Evolutionary conservation across 1,140 invertebrate species (phyloP).

Genomic region (Cyclargus thomasi): DNA sequence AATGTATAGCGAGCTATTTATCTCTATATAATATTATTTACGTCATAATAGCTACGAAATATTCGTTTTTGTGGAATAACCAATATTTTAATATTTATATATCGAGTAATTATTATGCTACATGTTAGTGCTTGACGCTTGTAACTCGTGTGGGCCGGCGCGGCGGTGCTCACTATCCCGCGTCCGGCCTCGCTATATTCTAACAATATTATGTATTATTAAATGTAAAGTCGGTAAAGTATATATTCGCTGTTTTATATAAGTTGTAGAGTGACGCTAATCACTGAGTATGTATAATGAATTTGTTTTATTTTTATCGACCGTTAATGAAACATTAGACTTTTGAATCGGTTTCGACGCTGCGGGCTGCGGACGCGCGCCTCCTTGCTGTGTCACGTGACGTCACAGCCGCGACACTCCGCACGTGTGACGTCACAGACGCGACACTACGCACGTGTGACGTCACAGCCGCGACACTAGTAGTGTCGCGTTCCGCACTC

Average conservation of each 20-base stretch:
- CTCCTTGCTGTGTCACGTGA: too few relatives aligned
- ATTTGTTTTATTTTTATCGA: not conserved
- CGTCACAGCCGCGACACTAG: not conserved
- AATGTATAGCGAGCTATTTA: too few relatives aligned
- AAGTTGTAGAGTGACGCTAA: not conserved
- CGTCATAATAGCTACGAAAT: too few relatives aligned
- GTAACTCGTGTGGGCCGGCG: not conserved
- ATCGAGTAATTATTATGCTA: not conserved
- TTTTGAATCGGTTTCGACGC: slow-evolving; percentile 47
- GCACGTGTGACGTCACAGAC: not conserved
- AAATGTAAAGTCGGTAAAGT: not conserved
- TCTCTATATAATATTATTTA: too few relatives aligned
- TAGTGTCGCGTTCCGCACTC: not conserved
- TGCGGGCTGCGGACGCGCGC: slow-evolving; percentile 33
- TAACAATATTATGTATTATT: not conserved
- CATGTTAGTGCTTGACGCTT: not conserved
- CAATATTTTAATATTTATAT: too few relatives aligned
- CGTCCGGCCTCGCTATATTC: not conserved
- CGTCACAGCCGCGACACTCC: not conserved
- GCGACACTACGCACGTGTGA: not conserved
- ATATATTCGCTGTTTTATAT: not conserved
- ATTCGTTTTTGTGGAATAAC: not conserved
- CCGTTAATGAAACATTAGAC: slow-evolving; percentile 1
- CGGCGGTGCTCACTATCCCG: not conserved
- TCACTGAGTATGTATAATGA: not conserved